phyloP scores from a whole-genome alignment of 2,113 vertebrate genomes.

The Psittacara wagleri region DNA sequence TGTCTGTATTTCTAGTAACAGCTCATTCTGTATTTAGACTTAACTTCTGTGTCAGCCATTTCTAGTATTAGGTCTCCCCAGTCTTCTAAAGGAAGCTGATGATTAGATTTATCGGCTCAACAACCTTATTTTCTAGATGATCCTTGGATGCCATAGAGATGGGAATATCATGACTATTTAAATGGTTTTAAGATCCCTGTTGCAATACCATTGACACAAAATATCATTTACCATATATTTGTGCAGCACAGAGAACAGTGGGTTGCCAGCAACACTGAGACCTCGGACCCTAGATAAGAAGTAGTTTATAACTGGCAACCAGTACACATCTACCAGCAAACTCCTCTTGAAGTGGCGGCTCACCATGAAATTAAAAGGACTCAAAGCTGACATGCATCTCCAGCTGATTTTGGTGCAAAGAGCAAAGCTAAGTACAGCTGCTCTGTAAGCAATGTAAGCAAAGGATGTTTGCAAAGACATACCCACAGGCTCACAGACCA shows the following conservation, averaged over 20 bases:
- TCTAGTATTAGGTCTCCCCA: background rate
- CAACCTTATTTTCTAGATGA: background rate
- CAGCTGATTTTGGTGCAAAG: background rate
- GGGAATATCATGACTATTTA: background rate
- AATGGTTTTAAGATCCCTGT: background rate
- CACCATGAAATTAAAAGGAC: background rate
- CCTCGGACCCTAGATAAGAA: background rate
- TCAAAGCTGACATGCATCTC: background rate
- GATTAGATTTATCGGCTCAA: background rate
- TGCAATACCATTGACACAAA: background rate
- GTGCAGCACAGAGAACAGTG: background rate
- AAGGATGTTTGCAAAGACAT: background rate
- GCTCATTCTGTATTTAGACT: background rate
- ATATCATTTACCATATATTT: background rate
- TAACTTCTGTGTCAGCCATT: background rate
- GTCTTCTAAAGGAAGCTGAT: background rate
- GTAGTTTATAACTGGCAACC: background rate
- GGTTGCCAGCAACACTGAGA: background rate
- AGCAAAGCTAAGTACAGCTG: background rate
- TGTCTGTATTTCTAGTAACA: background rate
- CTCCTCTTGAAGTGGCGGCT: background rate
- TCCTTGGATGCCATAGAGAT: background rate
- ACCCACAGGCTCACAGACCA: background rate
- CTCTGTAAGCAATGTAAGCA: background rate
- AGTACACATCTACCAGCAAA: background rate